Percentiles rank a stretch among this genome's conserved stretches.
Evolutionary conservation across 2,797 vertebrate species (phyloP).

Genomic region (Falco naumanni): DNA sequence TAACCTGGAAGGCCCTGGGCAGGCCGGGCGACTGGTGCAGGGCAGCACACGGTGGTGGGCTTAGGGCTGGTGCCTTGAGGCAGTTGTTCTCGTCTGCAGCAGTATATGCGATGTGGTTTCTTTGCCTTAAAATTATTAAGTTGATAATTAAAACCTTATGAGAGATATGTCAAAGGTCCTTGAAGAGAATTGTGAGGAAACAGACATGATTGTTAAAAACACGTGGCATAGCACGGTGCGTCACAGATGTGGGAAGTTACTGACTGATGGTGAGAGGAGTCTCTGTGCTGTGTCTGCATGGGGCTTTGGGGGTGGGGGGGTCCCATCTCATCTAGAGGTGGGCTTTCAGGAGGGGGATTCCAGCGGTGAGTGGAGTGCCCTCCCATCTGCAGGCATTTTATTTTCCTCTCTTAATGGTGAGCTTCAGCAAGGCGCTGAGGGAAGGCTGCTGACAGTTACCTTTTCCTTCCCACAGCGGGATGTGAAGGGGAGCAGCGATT

Average conservation of each 20-base stretch:
- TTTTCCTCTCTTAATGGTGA: not conserved
- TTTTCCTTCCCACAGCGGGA: not conserved
- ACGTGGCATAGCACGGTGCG: no score
- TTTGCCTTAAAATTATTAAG: not conserved
- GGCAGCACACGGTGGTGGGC: no score
- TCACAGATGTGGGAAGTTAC: not conserved
- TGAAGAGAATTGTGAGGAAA: not conserved
- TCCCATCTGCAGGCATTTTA: not conserved
- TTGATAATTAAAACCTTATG: not conserved
- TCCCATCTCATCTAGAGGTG: no score
- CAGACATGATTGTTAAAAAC: not conserved
- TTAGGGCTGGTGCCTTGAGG: not conserved
- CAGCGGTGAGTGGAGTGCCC: no score
- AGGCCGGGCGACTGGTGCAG: not conserved
- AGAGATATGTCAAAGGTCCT: not conserved
- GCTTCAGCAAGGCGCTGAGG: not conserved
- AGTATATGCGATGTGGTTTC: not conserved
- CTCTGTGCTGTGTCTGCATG: not conserved
- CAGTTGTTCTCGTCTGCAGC: not conserved
- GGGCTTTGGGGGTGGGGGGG: not conserved
- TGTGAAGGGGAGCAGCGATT: not conserved
- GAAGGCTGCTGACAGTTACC: not conserved
- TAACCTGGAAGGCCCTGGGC: not conserved
- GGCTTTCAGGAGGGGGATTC: not conserved
- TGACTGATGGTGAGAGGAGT: not conserved